Conservation (phyloP, 37 sponge, comb jelly and placozoan genomes). For the Cliona cf. orientalis region DNA sequence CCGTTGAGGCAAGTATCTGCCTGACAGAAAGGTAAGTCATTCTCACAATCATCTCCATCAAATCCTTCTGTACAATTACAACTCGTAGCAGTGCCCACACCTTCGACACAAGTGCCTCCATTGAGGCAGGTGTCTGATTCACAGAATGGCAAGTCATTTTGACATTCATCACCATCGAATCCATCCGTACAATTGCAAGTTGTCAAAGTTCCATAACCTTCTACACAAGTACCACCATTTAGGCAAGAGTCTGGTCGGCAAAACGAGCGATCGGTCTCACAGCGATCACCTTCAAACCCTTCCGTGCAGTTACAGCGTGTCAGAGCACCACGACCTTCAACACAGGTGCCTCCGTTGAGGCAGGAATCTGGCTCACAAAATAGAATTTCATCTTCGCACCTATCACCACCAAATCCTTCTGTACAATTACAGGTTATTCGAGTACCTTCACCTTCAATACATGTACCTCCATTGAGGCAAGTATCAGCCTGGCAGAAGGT, state of each 20-base stretch:
- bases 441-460: conserved; percentile 36
- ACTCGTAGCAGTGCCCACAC: too few species aligned
- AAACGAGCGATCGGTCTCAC: conserved; percentile 22
- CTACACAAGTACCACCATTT: conserved; percentile 40
- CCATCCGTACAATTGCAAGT: conserved; percentile 55
- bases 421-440: conserved; percentile 44
- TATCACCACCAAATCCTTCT: conserved; percentile 8
- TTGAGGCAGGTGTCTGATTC: neutral
- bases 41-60: too few species aligned
- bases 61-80: too few species aligned
- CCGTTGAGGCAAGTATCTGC: conserved; percentile 40
- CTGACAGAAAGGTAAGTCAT: too few species aligned
- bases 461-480: conserved; percentile 62
- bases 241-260: conserved; percentile 23
- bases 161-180: conserved; percentile 59
- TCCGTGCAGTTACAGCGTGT: conserved; percentile 37
- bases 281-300: conserved; percentile 27
- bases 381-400: conserved; percentile 11
- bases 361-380: neutral
- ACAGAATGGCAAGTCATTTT: conserved; percentile 39
- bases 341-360: conserved; percentile 59
- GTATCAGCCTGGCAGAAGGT: conserved; percentile 6
- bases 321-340: conserved; percentile 46
- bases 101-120: too few species aligned
- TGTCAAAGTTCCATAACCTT: neutral